Base-by-base conservation (phyloP, 1,140 invertebrate species). In the Campoletis sonorensis region DNA sequence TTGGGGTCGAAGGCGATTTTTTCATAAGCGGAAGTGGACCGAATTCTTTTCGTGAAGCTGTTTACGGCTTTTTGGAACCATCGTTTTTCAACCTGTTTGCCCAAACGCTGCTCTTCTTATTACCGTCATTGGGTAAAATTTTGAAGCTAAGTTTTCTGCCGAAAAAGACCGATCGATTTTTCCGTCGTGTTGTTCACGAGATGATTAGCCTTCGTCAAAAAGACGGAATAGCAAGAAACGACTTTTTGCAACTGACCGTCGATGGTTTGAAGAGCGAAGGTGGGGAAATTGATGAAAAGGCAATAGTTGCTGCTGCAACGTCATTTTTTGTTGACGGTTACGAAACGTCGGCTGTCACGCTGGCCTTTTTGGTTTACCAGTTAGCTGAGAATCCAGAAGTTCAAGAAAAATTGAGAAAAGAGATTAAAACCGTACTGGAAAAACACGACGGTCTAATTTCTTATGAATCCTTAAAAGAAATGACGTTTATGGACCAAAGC, bases 401-500 rank as follows among this genome's bases (percentile, higher is more conserved):
- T 4, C 93, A 94, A 81, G 61, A 87, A 1, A 92, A 92, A 79
- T 80, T 92, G 15, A 87, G 93, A n/a, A 73, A 89, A 13, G 93
- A 94, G 87, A 91, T 94, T 0, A 84, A 89, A 15, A 58, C 85
- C 3, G 91, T 93, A 21, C 49, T 94, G 0, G 78, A 85, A 10
- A 91, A 91, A 80, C 86, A 94, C 80, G 90, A 94, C 78, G 91
- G 92, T 4, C 84, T 92, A 81, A 81, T 95, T 0, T 93, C 90
- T 61, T 95, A 94, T 84, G 94, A 95, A 13, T 89, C 90, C 15
- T 73, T 95, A 0, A 87, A 90, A 21, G 92, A 93, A 27, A 92
- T 95, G 90, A 91, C 89, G 0, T 94, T 93, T 79, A 83, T 95
- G 82, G 90, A 93, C 81, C 92, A 93, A 85, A 92, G 94, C 26